Percentiles rank a stretch among this genome's conserved stretches.
Conservation (phyloP, 2,113 vertebrate species). For the Okapia johnstoni region DNA sequence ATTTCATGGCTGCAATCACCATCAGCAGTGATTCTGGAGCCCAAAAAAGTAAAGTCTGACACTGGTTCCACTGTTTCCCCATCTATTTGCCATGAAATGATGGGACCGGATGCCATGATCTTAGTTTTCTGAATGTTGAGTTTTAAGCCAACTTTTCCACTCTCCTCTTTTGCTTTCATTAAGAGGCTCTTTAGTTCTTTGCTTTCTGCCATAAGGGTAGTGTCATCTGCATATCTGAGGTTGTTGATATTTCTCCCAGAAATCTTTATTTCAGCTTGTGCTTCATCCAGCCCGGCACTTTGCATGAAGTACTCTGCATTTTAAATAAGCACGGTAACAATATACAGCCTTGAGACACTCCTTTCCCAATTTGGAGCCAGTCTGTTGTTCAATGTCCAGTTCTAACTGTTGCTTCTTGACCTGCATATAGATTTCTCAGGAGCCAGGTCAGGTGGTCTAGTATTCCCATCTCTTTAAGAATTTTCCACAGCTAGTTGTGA, state of each 20-base stretch:
- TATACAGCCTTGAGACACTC: not conserved
- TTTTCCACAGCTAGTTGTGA: not conserved
- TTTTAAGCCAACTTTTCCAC: not conserved
- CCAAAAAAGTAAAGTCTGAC: too few species aligned
- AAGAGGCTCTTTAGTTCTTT: not conserved
- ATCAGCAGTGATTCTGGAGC: too few species aligned
- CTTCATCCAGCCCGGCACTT: not conserved
- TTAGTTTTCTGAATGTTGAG: not conserved
- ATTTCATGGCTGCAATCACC: too few species aligned
- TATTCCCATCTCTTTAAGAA: not conserved
- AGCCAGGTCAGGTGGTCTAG: not conserved
- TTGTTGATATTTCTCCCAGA: not conserved
- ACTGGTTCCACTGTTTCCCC: not conserved
- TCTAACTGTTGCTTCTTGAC: not conserved
- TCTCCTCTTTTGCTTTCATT: not conserved
- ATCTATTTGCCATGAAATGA: not conserved
- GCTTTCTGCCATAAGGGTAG: not conserved
- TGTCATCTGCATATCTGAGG: not conserved
- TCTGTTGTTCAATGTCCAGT: not conserved
- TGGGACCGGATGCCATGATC: not conserved
- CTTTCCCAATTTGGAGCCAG: not conserved
- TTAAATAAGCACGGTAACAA: not conserved
- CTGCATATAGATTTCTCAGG: not conserved
- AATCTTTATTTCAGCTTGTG: not conserved
- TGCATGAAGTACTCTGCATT: not conserved